Evolutionary conservation across 2,888 invertebrate genomes (phyloP).

Genomic region (Mesopsocus fuscifrons): DNA sequence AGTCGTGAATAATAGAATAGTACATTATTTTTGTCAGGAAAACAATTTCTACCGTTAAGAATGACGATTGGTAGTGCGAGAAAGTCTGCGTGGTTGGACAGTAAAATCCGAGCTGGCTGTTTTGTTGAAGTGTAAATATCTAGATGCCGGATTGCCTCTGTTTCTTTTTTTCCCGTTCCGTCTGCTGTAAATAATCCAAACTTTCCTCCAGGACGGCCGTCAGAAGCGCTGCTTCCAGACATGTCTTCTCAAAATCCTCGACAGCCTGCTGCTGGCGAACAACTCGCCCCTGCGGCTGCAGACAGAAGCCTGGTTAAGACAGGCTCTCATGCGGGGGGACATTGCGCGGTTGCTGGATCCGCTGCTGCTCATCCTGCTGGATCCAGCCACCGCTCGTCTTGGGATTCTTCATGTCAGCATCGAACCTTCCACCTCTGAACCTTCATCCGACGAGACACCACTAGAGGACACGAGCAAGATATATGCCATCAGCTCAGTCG

Average conservation of each 20-base stretch:
- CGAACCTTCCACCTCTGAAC: conserved; percentile 22
- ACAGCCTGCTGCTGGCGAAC: conserved; percentile 39
- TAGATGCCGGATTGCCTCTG: no score
- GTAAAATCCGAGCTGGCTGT: no score
- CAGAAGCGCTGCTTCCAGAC: conserved; percentile 23
- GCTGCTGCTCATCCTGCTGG: conserved; percentile 49
- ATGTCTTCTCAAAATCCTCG: conserved; percentile 51
- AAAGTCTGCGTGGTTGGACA: no score
- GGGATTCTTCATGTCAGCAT: conserved; percentile 56
- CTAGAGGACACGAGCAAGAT: conserved; percentile 27
- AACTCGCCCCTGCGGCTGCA: conserved; percentile 38
- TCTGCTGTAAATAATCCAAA: no score
- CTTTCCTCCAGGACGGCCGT: neutral
- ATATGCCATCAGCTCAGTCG: conserved; percentile 64
- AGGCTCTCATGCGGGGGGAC: conserved; percentile 54
- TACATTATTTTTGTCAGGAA: no score
- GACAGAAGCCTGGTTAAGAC: conserved; percentile 57
- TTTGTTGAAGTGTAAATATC: no score
- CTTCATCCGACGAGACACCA: conserved; percentile 17
- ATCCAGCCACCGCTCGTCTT: conserved; percentile 61
- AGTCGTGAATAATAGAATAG: no score
- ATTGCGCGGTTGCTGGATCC: conserved; percentile 60
- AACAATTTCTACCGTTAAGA: no score
- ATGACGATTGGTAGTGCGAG: no score
- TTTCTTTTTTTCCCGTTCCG: no score